These are phyloP conservation scores for Aradophagus sp. DNA, from an alignment of 1,140 invertebrate species.

Conservation along the genomic window DNA sequence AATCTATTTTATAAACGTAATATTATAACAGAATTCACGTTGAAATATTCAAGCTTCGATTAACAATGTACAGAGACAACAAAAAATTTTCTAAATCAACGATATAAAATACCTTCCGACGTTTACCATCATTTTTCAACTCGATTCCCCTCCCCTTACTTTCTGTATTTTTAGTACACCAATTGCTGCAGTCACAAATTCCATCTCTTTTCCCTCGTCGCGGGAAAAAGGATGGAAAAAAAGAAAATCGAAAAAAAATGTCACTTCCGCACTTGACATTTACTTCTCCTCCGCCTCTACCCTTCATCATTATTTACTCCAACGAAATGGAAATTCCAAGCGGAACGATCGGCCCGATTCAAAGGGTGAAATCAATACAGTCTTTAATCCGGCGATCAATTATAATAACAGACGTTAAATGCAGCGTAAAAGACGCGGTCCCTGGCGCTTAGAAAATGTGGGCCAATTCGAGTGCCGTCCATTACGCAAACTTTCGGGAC, in stretches of 20 bases:
- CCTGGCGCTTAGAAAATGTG: constrained; percentile 14
- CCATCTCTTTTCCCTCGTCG: constrained; percentile 2
- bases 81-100: too few species aligned
- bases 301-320: constrained; percentile 25
- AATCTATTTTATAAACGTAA: too few species aligned
- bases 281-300: background rate
- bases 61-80: too few species aligned
- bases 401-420: constrained; percentile 38
- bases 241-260: background rate
- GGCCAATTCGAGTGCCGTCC: constrained; percentile 18
- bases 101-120: too few species aligned
- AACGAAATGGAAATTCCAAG: constrained; percentile 23
- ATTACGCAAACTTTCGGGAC: constrained; percentile 27
- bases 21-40: too few species aligned
- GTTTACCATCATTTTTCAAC: too few species aligned
- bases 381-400: constrained; percentile 26
- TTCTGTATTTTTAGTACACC: too few species aligned
- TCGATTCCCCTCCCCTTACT: too few species aligned
- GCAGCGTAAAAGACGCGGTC: constrained; percentile 30
- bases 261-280: constrained; percentile 13
- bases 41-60: too few species aligned
- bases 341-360: too few species aligned
- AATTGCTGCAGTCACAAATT: too few species aligned
- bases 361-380: constrained; percentile 11
- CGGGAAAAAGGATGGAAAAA: constrained; percentile 5